phyloP scores from a whole-genome alignment of 1,140 invertebrate genomes.

The Chlorops oryzae region DNA sequence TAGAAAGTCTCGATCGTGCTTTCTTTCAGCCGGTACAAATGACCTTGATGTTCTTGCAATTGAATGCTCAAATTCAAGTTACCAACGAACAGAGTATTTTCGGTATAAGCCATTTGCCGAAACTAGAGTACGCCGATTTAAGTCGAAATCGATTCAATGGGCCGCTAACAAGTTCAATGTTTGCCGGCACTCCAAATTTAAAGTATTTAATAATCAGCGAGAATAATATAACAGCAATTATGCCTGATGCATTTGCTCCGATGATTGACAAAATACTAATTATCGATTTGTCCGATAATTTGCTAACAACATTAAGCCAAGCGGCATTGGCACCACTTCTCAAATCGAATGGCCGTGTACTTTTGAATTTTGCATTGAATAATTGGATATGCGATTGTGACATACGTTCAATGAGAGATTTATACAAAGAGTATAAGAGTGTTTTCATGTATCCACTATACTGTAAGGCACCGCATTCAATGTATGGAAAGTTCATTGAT shows the following conservation, averaged over 20 bases:
- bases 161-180: constrained; percentile 14
- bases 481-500: constrained; percentile 21
- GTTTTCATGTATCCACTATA: constrained; percentile 22
- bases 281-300: constrained; percentile 23
- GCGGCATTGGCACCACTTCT: constrained; percentile 5
- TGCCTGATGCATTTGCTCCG: constrained; percentile 19
- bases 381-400: constrained; percentile 26
- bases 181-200: constrained; percentile 22
- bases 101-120: constrained; percentile 19
- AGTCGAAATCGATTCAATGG: constrained; percentile 26
- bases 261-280: constrained; percentile 15
- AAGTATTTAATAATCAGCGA: constrained; percentile 19
- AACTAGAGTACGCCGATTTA: constrained; percentile 22
- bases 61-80: constrained; percentile 22
- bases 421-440: constrained; percentile 15
- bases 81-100: constrained; percentile 15
- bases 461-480: constrained; percentile 18
- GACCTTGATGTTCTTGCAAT: constrained; percentile 19
- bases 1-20: constrained; percentile 12
- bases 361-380: constrained; percentile 22
- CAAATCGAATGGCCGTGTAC: neutral
- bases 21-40: constrained; percentile 29
- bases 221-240: constrained; percentile 20
- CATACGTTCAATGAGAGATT: constrained; percentile 11
- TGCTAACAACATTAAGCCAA: constrained; percentile 18